phyloP scores from a whole-genome alignment of 2,888 invertebrate genomes.

The Tetrapedia diversipes region DNA sequence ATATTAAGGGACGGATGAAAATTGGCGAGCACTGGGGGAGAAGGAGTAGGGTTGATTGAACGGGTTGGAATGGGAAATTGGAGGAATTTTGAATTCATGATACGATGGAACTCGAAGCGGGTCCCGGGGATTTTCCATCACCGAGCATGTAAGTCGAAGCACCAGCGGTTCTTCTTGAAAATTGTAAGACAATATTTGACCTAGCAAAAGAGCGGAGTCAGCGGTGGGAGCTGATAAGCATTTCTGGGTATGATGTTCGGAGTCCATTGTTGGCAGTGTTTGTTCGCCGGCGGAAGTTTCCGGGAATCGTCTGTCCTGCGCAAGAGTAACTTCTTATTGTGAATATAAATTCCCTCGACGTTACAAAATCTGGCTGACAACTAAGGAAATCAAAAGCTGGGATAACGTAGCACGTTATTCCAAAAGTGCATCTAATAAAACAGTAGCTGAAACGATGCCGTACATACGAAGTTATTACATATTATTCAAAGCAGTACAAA shows the following conservation, averaged over 20 bases:
- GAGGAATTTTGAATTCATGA: conserved; percentile 9
- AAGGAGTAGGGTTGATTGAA: background rate
- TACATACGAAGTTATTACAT: too few relatives aligned
- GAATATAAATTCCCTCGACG: background rate
- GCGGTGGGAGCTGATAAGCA: background rate
- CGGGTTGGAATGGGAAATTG: conserved; percentile 1
- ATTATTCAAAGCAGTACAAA: too few relatives aligned
- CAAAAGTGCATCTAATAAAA: background rate
- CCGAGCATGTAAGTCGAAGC: background rate
- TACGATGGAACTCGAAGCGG: background rate
- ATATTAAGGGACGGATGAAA: conserved; percentile 12
- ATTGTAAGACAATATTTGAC: conserved; percentile 3
- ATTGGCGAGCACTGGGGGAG: background rate
- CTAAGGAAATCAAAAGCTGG: background rate
- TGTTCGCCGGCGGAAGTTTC: background rate
- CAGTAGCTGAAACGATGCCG: background rate
- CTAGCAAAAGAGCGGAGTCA: too few relatives aligned
- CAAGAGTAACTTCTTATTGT: conserved; percentile 14
- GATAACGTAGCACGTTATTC: background rate
- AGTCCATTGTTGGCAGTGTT: conserved; percentile 4
- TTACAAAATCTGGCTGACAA: conserved; percentile 12
- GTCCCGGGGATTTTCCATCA: background rate
- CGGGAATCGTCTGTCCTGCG: background rate
- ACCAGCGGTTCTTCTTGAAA: background rate
- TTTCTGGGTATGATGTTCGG: background rate